Evolutionary conservation across 2,113 vertebrate genomes (phyloP), one percentile per base, ranked within the genome.

Genomic region (Gila orcuttii): DNA sequence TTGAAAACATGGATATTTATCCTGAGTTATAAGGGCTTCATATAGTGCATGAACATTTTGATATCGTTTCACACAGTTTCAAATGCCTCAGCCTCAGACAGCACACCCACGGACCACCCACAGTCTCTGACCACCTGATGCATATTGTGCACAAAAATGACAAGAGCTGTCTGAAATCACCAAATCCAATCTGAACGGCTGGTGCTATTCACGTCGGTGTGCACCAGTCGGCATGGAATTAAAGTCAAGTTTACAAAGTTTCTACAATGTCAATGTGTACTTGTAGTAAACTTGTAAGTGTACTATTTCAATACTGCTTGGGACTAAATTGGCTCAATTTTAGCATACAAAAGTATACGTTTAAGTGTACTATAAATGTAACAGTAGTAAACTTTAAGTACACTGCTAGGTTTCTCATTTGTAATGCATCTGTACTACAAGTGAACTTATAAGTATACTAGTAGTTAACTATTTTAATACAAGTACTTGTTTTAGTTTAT

Each of bases 141-240:
- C 42, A 75, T 75, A 28, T 75, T 75, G n/a, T 2, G 6, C 71
- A 75, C n/a, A 75, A 75, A 47, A 75, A 75, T 45, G 42, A 75
- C 23, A 75, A 75, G 42, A 50, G 42, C 71, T 75, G 71, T 50
- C 42, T 75, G 71, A 25, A 75, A 75, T 75, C 71, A 74, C 42
- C 42, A 47, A 74, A 74, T 47, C 5, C 42, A 47, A 28, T 47
- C 23, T 47, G 71, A 47, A 47, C 3, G 4, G 42, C 42, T 75
- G n/a, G 12, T 28, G 42, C 71, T 74, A 47, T 74, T 74, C 42
- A 50, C 28, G 3, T 42, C 68, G 3, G 17, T 39, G 9, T 23
- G 19, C 19, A 11, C 39, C 39, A 47, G 23, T 74, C 23, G 6
- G 19, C 71, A 11, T 45, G 6, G 39, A 74, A 47, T 25, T 25